Percentiles rank a stretch among this genome's conserved stretches.
phyloP scores from a whole-genome alignment of 2,797 vertebrate species.

The Microhierax caerulescens region DNA sequence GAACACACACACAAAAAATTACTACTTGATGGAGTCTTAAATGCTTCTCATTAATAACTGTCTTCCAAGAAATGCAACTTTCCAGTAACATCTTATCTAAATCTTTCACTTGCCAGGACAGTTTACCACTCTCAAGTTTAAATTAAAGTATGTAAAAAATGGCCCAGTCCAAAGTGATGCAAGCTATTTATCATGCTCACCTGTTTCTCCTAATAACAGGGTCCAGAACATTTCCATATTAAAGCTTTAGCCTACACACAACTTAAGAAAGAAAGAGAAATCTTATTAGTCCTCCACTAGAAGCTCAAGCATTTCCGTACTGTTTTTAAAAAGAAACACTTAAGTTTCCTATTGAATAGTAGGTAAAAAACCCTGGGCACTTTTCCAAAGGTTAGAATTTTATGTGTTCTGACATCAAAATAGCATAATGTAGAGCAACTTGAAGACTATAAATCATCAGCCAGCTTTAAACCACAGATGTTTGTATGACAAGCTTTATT shows the following conservation, averaged over 20 bases:
- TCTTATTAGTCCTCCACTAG: not conserved
- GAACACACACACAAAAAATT: not conserved
- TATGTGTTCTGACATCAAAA: not conserved
- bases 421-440: not conserved
- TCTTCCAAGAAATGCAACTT: not conserved
- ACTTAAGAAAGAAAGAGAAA: not conserved
- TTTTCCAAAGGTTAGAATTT: not conserved
- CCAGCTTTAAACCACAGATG: not conserved
- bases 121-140: not conserved
- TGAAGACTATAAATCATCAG: not conserved
- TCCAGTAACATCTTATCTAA: not conserved
- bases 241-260: not conserved
- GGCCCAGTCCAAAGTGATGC: not conserved
- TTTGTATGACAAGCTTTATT: not conserved
- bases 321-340: not conserved
- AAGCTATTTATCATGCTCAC: not conserved
- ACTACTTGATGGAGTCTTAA: not conserved
- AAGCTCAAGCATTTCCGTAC: not conserved
- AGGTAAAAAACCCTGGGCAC: not conserved
- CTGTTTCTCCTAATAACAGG: not conserved
- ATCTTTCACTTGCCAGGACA: not conserved
- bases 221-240: not conserved
- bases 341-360: not conserved
- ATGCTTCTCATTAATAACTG: not conserved
- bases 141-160: not conserved